phyloP scores from a whole-genome alignment of 2,797 vertebrate species.

The Mastacembelus armatus region DNA sequence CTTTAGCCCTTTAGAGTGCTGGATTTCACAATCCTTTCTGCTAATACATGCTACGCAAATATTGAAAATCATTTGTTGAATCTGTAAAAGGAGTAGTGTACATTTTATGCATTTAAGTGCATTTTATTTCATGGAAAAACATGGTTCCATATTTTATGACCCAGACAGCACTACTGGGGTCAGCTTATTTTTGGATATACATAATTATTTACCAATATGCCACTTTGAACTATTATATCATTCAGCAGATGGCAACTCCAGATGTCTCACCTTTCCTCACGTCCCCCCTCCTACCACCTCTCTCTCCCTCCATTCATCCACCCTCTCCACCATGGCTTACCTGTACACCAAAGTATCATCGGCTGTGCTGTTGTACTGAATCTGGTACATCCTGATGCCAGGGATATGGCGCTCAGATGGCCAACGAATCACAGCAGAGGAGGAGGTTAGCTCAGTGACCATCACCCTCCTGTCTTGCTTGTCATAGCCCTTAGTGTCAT shows the following conservation, averaged over 20 bases:
- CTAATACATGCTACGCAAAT: constrained; percentile 21
- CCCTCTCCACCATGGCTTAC: constrained; percentile 73
- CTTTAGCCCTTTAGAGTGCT: constrained; percentile 23
- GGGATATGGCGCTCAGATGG: constrained; percentile 92
- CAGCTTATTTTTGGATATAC: constrained; percentile 40
- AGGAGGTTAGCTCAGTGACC: constrained; percentile 89
- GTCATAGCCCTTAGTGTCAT: constrained; percentile 87
- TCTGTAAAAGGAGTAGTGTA: constrained; percentile 6
- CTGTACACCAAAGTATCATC: constrained; percentile 96
- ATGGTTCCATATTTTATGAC: neutral
- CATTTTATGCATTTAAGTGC: neutral
- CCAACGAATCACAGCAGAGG: constrained; percentile 92
- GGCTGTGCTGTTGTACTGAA: constrained; percentile 95
- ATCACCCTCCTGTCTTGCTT: constrained; percentile 89
- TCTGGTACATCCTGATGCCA: constrained; percentile 95
- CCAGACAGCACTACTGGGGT: constrained; percentile 13
- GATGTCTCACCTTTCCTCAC: constrained; percentile 63
- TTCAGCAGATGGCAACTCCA: constrained; percentile 71
- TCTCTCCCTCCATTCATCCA: constrained; percentile 4
- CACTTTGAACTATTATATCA: constrained; percentile 42
- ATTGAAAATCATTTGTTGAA: constrained; percentile 1
- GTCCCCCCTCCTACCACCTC: constrained; percentile 37
- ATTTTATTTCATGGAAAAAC: constrained; percentile 18
- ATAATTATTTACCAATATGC: constrained; percentile 54
- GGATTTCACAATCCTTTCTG: constrained; percentile 14